Conservation (phyloP, 2,888 invertebrate genomes). For the Oxycera nigricornis region DNA sequence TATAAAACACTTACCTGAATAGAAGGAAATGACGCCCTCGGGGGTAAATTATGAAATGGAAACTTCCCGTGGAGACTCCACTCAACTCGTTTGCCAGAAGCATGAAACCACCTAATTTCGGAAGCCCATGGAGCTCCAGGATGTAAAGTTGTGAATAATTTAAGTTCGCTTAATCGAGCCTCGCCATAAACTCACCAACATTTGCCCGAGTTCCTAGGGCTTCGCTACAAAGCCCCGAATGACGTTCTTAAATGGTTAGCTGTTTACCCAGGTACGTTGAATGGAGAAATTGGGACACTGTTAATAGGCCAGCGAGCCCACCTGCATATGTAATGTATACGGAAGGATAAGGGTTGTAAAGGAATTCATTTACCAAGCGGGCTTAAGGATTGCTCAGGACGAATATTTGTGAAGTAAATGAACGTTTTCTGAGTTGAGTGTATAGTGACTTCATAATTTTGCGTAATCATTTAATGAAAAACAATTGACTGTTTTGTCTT, state of each 20-base stretch:
- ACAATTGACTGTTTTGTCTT: too few species aligned
- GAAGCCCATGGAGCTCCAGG: conserved; percentile 20
- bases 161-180: conserved; percentile 21
- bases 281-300: conserved; percentile 7
- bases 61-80: not conserved
- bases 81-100: not conserved
- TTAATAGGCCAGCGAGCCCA: not conserved
- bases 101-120: conserved; percentile 25
- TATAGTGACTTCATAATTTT: too few species aligned
- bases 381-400: too few species aligned
- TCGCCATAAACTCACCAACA: not conserved
- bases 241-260: conserved; percentile 29
- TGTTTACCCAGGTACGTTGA: conserved; percentile 1
- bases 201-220: not conserved
- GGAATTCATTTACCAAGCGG: too few species aligned
- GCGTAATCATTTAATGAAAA: too few species aligned
- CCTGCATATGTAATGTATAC: not conserved
- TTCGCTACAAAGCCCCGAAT: conserved; percentile 7
- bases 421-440: too few species aligned
- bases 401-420: too few species aligned
- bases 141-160: conserved; percentile 17
- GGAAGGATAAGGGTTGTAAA: conserved; percentile 14
- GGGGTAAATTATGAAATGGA: not conserved
- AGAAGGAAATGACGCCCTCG: not conserved
- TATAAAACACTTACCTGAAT: conserved; percentile 12